phyloP scores from a whole-genome alignment of 2,113 vertebrate genomes.

The Etia nguti region DNA sequence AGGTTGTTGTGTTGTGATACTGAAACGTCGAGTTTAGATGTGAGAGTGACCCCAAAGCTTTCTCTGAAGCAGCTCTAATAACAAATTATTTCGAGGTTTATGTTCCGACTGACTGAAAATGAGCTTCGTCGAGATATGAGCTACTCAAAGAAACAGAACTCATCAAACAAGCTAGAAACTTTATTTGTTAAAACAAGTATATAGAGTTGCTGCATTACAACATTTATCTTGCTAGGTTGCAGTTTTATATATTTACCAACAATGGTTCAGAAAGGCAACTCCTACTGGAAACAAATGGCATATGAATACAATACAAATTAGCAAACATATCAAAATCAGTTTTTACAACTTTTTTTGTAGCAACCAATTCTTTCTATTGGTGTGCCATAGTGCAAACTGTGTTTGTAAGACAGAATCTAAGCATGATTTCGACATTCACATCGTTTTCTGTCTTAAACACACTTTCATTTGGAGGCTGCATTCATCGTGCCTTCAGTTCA shows the following conservation, averaged over 20 bases:
- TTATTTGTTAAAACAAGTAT: conserved; percentile 77
- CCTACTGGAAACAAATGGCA: conserved; percentile 89
- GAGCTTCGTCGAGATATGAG: neutral
- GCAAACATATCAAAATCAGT: conserved; percentile 88
- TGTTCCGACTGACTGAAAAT: neutral
- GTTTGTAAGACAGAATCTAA: conserved; percentile 80
- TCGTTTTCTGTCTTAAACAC: conserved; percentile 61
- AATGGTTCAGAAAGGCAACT: conserved; percentile 87
- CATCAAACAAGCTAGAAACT: conserved; percentile 78
- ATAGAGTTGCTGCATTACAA: conserved; percentile 78
- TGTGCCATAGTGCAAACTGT: conserved; percentile 89
- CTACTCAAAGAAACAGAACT: conserved; percentile 49
- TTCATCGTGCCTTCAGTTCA: conserved; percentile 77
- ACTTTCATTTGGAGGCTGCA: conserved; percentile 67
- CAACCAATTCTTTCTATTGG: conserved; percentile 86
- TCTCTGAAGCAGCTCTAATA: neutral
- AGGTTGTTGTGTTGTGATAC: neutral
- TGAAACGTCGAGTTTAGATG: neutral
- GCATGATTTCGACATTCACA: conserved; percentile 66
- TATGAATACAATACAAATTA: conserved; percentile 89
- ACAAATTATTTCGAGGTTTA: neutral
- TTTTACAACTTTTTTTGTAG: conserved; percentile 87
- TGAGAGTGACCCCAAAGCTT: neutral
- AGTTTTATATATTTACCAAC: conserved; percentile 83
- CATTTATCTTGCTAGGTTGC: conserved; percentile 69